phyloP scores from a whole-genome alignment of 2,113 vertebrate species.

The Otis tarda region DNA sequence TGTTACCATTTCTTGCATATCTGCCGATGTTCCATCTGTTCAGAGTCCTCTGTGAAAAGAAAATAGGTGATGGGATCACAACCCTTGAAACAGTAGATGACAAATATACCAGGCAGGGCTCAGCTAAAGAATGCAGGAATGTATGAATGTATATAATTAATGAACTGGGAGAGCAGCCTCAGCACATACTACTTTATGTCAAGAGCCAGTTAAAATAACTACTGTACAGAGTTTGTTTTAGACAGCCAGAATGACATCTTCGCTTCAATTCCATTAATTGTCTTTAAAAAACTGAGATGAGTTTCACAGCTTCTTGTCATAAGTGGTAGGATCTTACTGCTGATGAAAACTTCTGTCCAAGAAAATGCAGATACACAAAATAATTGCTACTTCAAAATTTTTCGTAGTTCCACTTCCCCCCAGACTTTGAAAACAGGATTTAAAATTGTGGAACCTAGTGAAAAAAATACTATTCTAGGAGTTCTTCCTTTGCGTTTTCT shows the following conservation, averaged over 20 bases:
- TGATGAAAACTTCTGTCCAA: not conserved
- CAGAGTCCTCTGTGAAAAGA: conserved; percentile 68
- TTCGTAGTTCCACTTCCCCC: not conserved
- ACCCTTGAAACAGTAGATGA: conserved; percentile 31
- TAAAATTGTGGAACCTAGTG: not conserved
- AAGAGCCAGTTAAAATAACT: conserved; percentile 58
- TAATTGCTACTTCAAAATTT: not conserved
- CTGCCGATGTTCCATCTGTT: conserved; percentile 46
- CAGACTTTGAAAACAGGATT: not conserved
- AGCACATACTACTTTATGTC: conserved; percentile 35
- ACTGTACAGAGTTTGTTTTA: not conserved
- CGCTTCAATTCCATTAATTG: not conserved
- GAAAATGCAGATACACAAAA: not conserved
- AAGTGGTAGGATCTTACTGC: not conserved
- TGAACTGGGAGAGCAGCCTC: conserved; percentile 10
- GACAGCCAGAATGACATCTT: not conserved
- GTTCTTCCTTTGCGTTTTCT: not conserved
- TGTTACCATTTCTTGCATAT: conserved; percentile 57
- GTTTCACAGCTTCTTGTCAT: not conserved
- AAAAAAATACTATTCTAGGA: not conserved
- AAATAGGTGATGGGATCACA: conserved; percentile 19
- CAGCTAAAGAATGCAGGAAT: conserved; percentile 47
- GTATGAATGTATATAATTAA: conserved; percentile 60
- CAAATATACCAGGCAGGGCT: not conserved
- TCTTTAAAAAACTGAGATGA: not conserved